Evolutionary conservation across 2,113 vertebrate genomes (phyloP).

Genomic region (Sylvietta virens): DNA sequence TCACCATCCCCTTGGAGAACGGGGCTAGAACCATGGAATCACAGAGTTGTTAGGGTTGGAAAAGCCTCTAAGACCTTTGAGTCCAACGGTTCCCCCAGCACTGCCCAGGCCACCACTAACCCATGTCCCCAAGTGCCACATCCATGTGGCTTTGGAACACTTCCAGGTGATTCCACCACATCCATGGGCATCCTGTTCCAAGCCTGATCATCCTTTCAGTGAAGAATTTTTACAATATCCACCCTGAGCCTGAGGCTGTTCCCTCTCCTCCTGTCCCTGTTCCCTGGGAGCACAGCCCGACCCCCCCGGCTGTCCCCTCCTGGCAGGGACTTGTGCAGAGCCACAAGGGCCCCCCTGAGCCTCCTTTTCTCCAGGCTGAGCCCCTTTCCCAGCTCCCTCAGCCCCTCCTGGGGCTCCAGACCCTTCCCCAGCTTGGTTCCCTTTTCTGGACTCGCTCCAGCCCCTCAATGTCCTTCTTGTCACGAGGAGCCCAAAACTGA

Average conservation of each 20-base stretch:
- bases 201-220: not conserved
- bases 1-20: not conserved
- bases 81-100: not conserved
- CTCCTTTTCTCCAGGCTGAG: not conserved
- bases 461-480: rapidly evolving
- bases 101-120: not conserved
- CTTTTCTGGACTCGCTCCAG: rapidly evolving
- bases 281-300: not conserved
- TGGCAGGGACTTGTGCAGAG: not conserved
- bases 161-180: not conserved
- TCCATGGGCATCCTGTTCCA: not conserved
- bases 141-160: not conserved
- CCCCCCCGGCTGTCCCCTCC: not conserved
- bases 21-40: not conserved
- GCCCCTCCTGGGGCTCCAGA: not conserved
- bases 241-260: rapidly evolving
- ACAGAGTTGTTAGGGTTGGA: not conserved
- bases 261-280: not conserved
- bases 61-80: not conserved
- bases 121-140: not conserved
- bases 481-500: not conserved
- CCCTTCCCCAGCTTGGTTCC: rapidly evolving
- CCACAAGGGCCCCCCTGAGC: not conserved
- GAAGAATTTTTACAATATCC: not conserved
- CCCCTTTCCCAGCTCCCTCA: not conserved